Base-by-base conservation (phyloP, 2,797 vertebrate genomes). In the Sebastes trivittatus region DNA sequence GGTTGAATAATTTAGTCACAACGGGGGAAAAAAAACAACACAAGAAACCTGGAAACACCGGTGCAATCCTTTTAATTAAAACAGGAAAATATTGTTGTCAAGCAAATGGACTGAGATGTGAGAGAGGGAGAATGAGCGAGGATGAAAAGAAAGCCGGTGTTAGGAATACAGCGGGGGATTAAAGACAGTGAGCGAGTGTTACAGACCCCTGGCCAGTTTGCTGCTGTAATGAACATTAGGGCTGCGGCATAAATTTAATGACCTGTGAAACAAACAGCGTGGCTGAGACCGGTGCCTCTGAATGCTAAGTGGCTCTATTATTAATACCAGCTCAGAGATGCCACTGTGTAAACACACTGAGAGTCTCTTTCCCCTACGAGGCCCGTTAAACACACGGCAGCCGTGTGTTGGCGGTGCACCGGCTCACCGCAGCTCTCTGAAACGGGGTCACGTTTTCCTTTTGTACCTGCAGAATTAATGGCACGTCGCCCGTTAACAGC, bases 201-300 rank as follows among this genome's bases (percentile, higher is more conserved):
- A 84, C 92, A 91, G 94, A 93, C 92, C 93, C 88, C 89, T 87
- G 92, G 91, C 90, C 92, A 89, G 89, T 90, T 88, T 91, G 92
- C 92, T 81, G 92, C 91, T 91, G 91, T 95, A 95, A 95, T 95
- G 95, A 96, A 95, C 94, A 95, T 95, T 95, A 94, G 94, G 90
- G 94, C 94, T 93, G 93, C 93, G 87, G 93, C 94, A 95, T 95
- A 94, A 94, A 95, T 94, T 93, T 96, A 96, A 95, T 95, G 94
- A 95, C 94, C 95, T 95, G 93, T 95, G 95, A 95, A 96, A 94
- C 93, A 94, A 95, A 95, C 94, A 94, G 89, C 87, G 82, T 90
- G 87, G 91, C 92, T 70, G 86, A 91, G 93, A 89, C 91, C 88
- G 73, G 83, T 75, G 90, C 93, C 86, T 88, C 84, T 92, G 92